These are phyloP conservation scores for Arctia plantaginis DNA, from an alignment of 2,888 invertebrate species.

Conservation along the genomic window DNA sequence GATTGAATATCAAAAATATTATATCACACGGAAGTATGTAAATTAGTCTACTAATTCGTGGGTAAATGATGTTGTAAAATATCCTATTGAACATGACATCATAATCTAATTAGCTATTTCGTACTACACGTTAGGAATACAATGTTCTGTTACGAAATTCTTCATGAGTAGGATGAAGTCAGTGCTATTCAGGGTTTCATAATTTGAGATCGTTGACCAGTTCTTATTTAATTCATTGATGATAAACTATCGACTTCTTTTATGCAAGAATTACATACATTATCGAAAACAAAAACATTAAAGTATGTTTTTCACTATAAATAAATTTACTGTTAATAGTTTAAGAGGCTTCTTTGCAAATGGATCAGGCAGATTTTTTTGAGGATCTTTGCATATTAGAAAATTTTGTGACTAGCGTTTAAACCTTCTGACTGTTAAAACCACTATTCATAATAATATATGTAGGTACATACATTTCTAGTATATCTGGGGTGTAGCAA, in stretches of 20 bases:
- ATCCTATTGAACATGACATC: constrained; percentile 31
- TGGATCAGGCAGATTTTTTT: no score
- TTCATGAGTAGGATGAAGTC: constrained; percentile 13
- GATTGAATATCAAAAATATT: neutral
- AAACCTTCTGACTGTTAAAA: neutral
- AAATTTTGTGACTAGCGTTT: no score
- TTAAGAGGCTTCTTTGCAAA: no score
- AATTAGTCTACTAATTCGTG: neutral
- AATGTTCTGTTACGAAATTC: constrained; percentile 46
- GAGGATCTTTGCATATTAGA: no score
- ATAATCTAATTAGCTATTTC: constrained; percentile 46
- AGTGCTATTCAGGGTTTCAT: neutral
- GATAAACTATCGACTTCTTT: neutral
- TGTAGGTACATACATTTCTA: neutral
- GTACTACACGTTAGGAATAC: constrained; percentile 35
- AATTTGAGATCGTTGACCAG: neutral
- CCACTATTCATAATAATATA: neutral
- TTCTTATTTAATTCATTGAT: neutral
- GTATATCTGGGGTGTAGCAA: no score
- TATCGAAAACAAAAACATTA: neutral
- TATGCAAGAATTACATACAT: neutral
- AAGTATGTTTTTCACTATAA: neutral
- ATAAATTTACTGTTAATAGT: neutral
- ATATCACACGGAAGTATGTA: neutral
- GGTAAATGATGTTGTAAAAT: constrained; percentile 17